phyloP scores from a whole-genome alignment of 2,888 invertebrate genomes.

The Ischnura elegans region DNA sequence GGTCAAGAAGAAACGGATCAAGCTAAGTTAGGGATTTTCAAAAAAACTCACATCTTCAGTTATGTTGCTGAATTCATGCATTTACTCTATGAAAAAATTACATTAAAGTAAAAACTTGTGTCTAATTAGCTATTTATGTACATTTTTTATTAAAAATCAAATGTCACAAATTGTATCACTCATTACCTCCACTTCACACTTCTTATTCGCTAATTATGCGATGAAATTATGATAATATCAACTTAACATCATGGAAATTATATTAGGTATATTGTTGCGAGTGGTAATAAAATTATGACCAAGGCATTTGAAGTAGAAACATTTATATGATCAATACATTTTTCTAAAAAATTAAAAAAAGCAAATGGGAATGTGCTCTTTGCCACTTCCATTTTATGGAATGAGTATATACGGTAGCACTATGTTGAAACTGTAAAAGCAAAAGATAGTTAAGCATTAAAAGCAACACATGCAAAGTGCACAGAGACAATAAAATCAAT shows the following conservation, averaged over 20 bases:
- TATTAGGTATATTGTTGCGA: not conserved
- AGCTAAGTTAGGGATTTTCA: slow-evolving; percentile 75
- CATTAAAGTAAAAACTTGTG: slow-evolving; percentile 20
- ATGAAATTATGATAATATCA: not conserved
- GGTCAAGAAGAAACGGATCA: slow-evolving; percentile 90
- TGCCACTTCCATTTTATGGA: not conserved
- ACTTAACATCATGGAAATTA: not conserved
- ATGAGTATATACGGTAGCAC: not conserved
- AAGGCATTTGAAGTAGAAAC: not conserved
- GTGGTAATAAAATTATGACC: not conserved
- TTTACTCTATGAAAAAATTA: not conserved
- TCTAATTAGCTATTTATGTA: slow-evolving; percentile 23
- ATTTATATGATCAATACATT: not conserved
- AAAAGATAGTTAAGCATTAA: not conserved
- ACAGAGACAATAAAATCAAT: not conserved
- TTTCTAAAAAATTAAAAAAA: not conserved
- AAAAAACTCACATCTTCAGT: not conserved
- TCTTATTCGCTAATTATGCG: not conserved
- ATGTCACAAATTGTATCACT: not conserved
- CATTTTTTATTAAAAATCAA: slow-evolving; percentile 29
- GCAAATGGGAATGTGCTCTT: not conserved
- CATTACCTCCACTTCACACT: not conserved
- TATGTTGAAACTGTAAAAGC: not conserved
- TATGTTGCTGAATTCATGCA: not conserved
- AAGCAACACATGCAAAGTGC: slow-evolving; percentile 14